Percentiles rank a stretch among this genome's conserved stretches.
Conservation (phyloP, 2,888 invertebrate species). For the Drosophila pseudotakahashii region DNA sequence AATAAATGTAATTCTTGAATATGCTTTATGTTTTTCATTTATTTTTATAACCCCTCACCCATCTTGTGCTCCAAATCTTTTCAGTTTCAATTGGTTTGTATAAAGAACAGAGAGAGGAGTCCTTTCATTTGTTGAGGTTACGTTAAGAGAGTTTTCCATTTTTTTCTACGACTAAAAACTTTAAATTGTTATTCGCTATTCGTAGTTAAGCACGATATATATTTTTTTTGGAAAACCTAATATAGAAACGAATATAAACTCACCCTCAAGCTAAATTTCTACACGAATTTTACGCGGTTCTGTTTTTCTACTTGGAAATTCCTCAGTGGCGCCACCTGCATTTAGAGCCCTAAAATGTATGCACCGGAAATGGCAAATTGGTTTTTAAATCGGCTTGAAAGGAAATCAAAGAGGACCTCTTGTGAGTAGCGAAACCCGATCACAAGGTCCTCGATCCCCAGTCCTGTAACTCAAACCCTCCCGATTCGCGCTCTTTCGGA, state of each 20-base stretch:
- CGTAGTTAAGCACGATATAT: background rate
- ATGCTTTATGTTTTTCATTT: constrained; percentile 41
- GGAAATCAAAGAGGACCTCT: background rate
- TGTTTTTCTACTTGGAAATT: constrained; percentile 5
- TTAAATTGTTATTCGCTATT: background rate
- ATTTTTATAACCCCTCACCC: background rate
- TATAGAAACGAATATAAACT: background rate
- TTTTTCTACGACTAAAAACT: background rate
- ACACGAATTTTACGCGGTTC: constrained; percentile 2
- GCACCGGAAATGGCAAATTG: constrained; percentile 23
- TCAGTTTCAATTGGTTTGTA: constrained; percentile 23
- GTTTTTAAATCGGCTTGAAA: constrained; percentile 3
- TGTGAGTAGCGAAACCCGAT: constrained; percentile 3
- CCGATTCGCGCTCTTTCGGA: constrained; percentile 3
- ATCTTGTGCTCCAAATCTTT: background rate
- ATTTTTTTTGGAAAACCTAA: background rate
- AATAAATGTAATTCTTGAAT: constrained; percentile 80
- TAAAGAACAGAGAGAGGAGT: constrained; percentile 2
- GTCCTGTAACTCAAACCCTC: constrained; percentile 10
- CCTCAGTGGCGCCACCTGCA: constrained; percentile 12
- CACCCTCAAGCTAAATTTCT: background rate
- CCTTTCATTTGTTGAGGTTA: background rate
- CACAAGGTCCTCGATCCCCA: background rate
- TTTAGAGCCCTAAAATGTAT: constrained; percentile 16
- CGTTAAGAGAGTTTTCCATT: background rate